Base-by-base conservation (phyloP, 2,113 vertebrate genomes). In the Thalassoma bifasciatum region DNA sequence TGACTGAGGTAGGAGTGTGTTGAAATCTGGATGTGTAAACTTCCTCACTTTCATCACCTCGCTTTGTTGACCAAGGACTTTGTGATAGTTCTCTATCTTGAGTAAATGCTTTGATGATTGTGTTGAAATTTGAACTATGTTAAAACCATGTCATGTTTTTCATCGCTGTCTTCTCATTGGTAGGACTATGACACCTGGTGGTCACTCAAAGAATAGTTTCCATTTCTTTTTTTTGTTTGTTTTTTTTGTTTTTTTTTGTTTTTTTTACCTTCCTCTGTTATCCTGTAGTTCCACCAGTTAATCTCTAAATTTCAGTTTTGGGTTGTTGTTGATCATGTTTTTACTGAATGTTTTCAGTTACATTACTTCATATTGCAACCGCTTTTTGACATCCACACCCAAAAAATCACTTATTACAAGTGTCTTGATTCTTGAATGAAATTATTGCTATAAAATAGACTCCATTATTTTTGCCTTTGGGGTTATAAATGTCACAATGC, bases 101-200 rank as follows among this genome's bases (percentile, higher is more conserved):
- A 16, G 34, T 17, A 11, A 12, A 37, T 21, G 54, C 30, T 8
- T 34, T 8, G 30, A n/a, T 21, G 17, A 57, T 9, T 58, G 17
- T 49, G 19, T 47, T 57, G 5, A 21, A 19, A 17, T 14, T 16
- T 16, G 7, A 23, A 23, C 7, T 38, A 36, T 54, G 8, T 61
- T 14, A 24, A 9, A 61, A 10, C 14, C 44, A 24, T 16, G 11
- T 23, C 3, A 16, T 5, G 44, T 46, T 16, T 17, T 19, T 19
- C 42, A 46, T 7, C 17, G 58, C 46, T 37, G 7, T 23, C 6
- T 46, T 42, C 22, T 40, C 50, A 22, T 10, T 3, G 2, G 12
- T 42, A 22, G n/a, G 51, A 71, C 26, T 17, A 58, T 38, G 75
- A 79, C 83, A 67, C 56, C 79, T 82, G 66, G 57, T 85, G 65